Conservation (phyloP, 1,140 invertebrate species). For the Melanaphis sacchari region DNA sequence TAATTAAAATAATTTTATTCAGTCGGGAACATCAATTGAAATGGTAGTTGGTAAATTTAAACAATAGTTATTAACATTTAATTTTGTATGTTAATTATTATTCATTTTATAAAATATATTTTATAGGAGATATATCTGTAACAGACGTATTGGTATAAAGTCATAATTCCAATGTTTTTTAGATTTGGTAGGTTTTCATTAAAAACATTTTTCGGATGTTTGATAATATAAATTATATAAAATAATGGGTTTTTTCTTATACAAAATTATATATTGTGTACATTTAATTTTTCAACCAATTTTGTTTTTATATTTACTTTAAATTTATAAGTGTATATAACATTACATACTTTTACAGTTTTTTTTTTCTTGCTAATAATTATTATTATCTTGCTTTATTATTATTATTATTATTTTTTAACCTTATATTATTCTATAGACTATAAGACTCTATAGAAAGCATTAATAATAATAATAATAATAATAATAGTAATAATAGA, state of each 20-base stretch:
- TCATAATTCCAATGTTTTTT: background rate
- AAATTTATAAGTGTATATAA: background rate
- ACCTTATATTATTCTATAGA: background rate
- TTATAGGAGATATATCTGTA: background rate
- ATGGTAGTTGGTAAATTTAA: background rate
- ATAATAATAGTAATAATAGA: background rate
- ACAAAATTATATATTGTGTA: background rate
- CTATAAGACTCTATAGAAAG: background rate
- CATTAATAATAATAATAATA: no score
- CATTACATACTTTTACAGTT: background rate
- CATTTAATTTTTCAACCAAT: background rate
- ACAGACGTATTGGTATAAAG: background rate
- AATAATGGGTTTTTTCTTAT: background rate
- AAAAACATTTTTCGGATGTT: background rate
- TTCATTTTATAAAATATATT: background rate
- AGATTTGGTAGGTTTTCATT: background rate
- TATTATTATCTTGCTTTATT: background rate
- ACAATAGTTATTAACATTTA: conserved; percentile 16
- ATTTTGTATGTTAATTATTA: conserved; percentile 18
- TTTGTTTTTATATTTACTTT: background rate
- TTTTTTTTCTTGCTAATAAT: background rate
- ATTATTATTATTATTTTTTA: background rate
- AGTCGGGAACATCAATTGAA: background rate
- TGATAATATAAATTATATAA: background rate
- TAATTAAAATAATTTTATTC: conserved; percentile 18